Percentiles rank a stretch among this genome's conserved stretches.
Evolutionary conservation across 2,113 vertebrate genomes (phyloP).

Genomic region (Rhabdomys dilectus): DNA sequence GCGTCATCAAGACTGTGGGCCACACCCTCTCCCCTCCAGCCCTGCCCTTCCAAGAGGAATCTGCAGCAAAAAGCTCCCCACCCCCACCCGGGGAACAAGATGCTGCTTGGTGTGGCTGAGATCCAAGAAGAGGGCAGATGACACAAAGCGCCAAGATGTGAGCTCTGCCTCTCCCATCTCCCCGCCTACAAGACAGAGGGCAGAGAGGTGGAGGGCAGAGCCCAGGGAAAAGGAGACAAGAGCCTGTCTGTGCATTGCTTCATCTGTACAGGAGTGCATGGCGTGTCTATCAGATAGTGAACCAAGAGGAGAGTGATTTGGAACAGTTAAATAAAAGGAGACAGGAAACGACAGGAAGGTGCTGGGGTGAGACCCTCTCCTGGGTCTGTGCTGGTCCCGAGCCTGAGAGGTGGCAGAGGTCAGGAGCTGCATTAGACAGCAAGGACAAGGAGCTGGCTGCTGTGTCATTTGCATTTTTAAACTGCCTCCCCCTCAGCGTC

Average conservation of each 20-base stretch:
- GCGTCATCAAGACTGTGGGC: not conserved
- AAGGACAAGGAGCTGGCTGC: not conserved
- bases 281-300: rapidly evolving
- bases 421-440: rapidly evolving
- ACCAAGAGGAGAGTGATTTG: too few relatives aligned
- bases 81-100: constrained; percentile 87
- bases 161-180: constrained; percentile 90
- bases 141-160: constrained; percentile 85
- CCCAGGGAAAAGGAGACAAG: not conserved
- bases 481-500: not conserved
- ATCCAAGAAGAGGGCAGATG: constrained; percentile 88
- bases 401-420: not conserved
- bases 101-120: constrained; percentile 88
- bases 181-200: constrained; percentile 84
- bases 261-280: rapidly evolving
- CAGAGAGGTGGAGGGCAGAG: not conserved
- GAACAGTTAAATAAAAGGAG: not conserved
- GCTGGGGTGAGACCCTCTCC: not conserved
- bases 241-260: rapidly evolving
- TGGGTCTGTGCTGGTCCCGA: not conserved
- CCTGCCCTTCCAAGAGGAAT: constrained; percentile 76
- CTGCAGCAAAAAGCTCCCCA: constrained; percentile 85
- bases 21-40: rapidly evolving
- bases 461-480: not conserved
- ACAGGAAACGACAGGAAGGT: rapidly evolving